A percentile compares a stretch with the other conserved stretches of the same genome.
phyloP scores from a whole-genome alignment of 2,797 vertebrate genomes.

The Gymnopithys bicolor region DNA sequence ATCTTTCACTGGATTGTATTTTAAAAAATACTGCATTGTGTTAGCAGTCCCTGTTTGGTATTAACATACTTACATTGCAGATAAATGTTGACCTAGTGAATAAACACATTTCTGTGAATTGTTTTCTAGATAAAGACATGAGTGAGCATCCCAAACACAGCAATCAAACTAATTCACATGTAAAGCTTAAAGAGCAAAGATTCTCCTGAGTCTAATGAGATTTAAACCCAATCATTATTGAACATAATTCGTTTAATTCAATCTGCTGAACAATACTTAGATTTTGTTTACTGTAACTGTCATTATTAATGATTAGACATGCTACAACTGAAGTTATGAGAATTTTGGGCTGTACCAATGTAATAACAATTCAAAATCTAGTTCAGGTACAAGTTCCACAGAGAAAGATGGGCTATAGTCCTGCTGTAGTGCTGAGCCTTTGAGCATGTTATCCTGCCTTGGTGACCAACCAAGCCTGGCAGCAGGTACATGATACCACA shows the following conservation, averaged over 20 bases:
- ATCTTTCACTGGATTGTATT: not conserved
- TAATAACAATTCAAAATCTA: not conserved
- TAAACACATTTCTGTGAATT: not conserved
- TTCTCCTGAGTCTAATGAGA: not conserved
- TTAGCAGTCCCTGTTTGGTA: not conserved
- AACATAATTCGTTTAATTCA: not conserved
- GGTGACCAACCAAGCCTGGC: not conserved
- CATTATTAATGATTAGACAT: not conserved
- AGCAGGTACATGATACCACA: not conserved
- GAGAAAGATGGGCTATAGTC: not conserved
- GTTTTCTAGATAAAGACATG: not conserved
- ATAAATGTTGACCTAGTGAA: not conserved
- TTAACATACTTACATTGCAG: not conserved
- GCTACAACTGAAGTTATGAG: not conserved
- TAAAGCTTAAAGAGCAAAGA: not conserved
- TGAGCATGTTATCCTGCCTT: not conserved
- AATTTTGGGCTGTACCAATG: not conserved
- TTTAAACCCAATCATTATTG: not conserved
- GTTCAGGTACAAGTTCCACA: not conserved
- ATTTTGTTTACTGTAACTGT: not conserved
- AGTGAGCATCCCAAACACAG: not conserved
- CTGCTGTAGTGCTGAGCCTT: not conserved
- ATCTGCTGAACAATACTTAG: not conserved
- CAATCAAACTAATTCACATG: not conserved
- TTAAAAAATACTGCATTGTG: not conserved